Percentiles rank a stretch among this genome's conserved stretches.
Evolutionary conservation across 2,888 invertebrate genomes (phyloP).

Genomic region (Deilephila elpenor): DNA sequence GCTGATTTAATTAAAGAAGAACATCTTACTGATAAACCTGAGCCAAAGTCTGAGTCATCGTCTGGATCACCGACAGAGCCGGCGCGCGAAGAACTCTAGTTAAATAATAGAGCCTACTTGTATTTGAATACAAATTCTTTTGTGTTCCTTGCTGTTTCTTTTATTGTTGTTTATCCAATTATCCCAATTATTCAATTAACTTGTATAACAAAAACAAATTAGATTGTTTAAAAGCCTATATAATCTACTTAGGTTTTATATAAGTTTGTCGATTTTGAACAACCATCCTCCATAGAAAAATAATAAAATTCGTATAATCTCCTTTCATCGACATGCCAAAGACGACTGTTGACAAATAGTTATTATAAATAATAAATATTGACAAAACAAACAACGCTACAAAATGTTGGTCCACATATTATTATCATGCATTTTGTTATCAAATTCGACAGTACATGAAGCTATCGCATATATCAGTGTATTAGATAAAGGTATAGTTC

Average conservation of each 20-base stretch:
- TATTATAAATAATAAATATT: background rate
- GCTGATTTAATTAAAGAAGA: slow-evolving; percentile 74
- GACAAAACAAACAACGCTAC: background rate
- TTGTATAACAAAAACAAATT: background rate
- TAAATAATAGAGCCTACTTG: background rate
- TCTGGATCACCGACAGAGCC: background rate
- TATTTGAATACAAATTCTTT: slow-evolving; percentile 7
- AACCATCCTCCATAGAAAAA: too few species aligned
- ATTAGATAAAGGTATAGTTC: slow-evolving; percentile 65
- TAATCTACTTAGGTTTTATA: background rate
- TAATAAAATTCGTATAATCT: background rate
- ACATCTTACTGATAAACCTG: slow-evolving; percentile 40
- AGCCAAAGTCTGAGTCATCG: too few species aligned
- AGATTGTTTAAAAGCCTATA: background rate
- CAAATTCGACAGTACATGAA: slow-evolving; percentile 8
- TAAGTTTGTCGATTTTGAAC: background rate
- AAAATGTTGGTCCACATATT: slow-evolving; percentile 31
- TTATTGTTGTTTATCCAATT: background rate
- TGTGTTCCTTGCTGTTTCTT: background rate
- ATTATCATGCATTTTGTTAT: slow-evolving; percentile 25
- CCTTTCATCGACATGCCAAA: background rate
- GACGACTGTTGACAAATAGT: background rate
- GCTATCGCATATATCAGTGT: slow-evolving; percentile 50
- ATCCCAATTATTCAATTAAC: background rate
- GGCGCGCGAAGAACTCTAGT: slow-evolving; percentile 63